Evolutionary conservation across 2,888 invertebrate genomes (phyloP).

Genomic region (Epistrophella euchroma): DNA sequence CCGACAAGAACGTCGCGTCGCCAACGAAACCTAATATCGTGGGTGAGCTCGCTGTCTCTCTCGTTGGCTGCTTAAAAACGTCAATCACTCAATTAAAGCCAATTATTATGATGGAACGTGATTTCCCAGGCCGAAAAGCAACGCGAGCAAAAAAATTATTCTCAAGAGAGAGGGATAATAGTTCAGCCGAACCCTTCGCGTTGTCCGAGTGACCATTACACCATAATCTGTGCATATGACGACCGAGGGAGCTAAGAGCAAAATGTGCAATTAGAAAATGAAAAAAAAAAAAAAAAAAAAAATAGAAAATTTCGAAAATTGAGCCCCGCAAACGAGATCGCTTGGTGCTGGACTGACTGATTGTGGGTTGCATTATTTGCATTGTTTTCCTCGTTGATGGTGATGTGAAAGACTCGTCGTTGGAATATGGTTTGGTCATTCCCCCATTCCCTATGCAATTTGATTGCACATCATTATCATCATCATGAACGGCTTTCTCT

Average conservation of each 20-base stretch:
- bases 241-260: constrained; percentile 58
- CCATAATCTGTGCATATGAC: constrained; percentile 68
- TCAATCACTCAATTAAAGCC: constrained; percentile 83
- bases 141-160: constrained; percentile 31
- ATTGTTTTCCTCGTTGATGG: constrained; percentile 50
- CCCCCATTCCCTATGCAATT: constrained; percentile 54
- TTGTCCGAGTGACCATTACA: constrained; percentile 69
- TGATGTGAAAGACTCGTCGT: constrained; percentile 15
- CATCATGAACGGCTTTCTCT: constrained; percentile 61
- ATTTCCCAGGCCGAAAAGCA: constrained; percentile 72
- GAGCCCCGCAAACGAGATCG: constrained; percentile 69
- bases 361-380: constrained; percentile 34
- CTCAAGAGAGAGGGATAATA: constrained; percentile 64
- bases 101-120: constrained; percentile 80
- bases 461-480: constrained; percentile 66
- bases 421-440: constrained; percentile 31
- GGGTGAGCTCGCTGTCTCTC: constrained; percentile 66
- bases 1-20: constrained; percentile 17
- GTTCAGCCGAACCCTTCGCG: constrained; percentile 61
- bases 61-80: constrained; percentile 79
- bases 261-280: constrained; percentile 68
- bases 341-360: constrained; percentile 10
- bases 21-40: constrained; percentile 69
- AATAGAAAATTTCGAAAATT: constrained; percentile 62
- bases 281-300: constrained; percentile 47